Base-by-base conservation (phyloP, 1,140 invertebrate species). In the Ptiloglossa arizonensis region DNA sequence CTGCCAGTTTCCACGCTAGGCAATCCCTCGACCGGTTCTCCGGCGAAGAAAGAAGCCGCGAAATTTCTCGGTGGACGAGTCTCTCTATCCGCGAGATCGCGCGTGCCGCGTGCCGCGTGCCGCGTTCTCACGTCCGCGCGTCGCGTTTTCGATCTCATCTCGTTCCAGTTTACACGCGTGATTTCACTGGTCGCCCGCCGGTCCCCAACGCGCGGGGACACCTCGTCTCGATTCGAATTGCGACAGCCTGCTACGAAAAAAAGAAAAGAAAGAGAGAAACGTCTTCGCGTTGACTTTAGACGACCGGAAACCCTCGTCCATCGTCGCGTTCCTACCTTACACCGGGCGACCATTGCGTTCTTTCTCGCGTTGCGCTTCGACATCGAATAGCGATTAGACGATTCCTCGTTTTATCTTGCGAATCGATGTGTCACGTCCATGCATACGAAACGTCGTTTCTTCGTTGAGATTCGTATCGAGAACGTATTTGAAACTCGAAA, bases 151-250 rank as follows among this genome's bases (percentile, higher is more conserved):
- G 79, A 76, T 80, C 81, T 76, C 79, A 71, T 82, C 79, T 71
- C 60, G 72, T 77, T 82, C 79, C 73, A 81, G 67, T 81, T 80
- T 70, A 50, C 62, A 66, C 69, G 81, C 73, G 67, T 78, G 79
- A 83, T 83, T 81, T 83, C 80, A 81, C 80, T 59, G 72, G 64
- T 64, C 64, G 41, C 72, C 29, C 35, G 35, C 35, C 35, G 35
- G 35, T 35, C 35, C n/a, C n/a, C n/a, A 46, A 22, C 54, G 15
- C 54, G 54, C 24, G 59, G 35, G 35, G 74, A 67, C 57, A 35
- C 38, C 52, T 57, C 29, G 35, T 50, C 27, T 41, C 59, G 71
- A 81, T 81, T 50, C 60, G 62, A 69, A 74, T 82, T 83, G 57
- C 79, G 80, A 83, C 81, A 82, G 68, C 64, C 75, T 54, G 69